These are phyloP conservation scores for Netelia melanura DNA, from an alignment of 2,888 invertebrate species.

Conservation along the genomic window DNA sequence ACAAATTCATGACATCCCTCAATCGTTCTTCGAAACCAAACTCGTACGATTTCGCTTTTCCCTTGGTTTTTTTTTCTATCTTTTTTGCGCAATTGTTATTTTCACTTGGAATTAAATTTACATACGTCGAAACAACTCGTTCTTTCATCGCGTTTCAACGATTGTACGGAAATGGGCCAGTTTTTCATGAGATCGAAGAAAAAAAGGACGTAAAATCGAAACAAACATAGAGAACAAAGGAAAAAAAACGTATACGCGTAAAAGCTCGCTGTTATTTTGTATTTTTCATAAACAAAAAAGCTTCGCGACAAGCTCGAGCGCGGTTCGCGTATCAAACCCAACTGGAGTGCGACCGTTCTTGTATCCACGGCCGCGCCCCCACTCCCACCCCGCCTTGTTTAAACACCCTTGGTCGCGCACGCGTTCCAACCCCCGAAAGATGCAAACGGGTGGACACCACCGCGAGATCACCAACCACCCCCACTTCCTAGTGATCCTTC, in stretches of 20 bases:
- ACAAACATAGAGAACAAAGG: conserved; percentile 2
- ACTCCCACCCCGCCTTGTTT: conserved; percentile 69
- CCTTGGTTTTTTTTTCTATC: not conserved
- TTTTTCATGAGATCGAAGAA: not conserved
- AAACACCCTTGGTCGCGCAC: conserved; percentile 78
- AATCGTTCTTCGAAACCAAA: not conserved
- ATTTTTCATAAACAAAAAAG: conserved; percentile 41
- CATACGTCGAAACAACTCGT: not conserved
- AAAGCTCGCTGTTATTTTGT: not conserved
- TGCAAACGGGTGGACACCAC: conserved; percentile 67
- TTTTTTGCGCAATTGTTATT: not conserved
- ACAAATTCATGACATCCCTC: not conserved
- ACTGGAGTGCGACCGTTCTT: conserved; percentile 79
- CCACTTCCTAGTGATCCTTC: conserved; percentile 46
- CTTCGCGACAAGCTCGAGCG: conserved; percentile 68
- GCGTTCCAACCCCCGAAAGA: conserved; percentile 78
- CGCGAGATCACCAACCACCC: conserved; percentile 26
- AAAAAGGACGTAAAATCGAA: conserved; percentile 1
- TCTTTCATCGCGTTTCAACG: not conserved
- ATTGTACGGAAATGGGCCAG: not conserved
- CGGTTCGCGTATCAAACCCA: conserved; percentile 83
- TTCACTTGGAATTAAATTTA: not conserved
- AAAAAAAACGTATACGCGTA: conserved; percentile 24
- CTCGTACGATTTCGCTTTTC: not conserved
- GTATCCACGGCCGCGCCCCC: conserved; percentile 81